A percentile compares a stretch with the other conserved stretches of the same genome.
These are phyloP conservation scores for Pseudomyrmex dendroicus DNA, from an alignment of 1,140 invertebrate genomes.

Conservation along the genomic window DNA sequence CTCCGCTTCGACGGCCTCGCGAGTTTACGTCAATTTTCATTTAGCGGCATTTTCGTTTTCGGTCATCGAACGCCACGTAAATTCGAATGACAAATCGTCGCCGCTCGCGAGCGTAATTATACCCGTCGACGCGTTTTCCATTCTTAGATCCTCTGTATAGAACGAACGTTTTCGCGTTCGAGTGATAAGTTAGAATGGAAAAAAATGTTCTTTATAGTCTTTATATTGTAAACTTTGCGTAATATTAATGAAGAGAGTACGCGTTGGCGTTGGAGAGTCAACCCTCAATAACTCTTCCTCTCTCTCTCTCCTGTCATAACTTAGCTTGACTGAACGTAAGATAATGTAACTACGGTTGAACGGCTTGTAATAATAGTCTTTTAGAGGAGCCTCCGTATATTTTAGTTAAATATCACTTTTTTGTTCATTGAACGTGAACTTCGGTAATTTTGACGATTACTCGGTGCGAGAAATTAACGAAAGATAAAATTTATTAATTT, in stretches of 20 bases:
- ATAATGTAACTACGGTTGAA: conserved; percentile 6
- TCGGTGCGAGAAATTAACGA: too few species aligned
- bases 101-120: conserved; percentile 16
- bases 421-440: not conserved
- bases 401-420: conserved; percentile 20
- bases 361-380: conserved; percentile 12
- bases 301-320: not conserved
- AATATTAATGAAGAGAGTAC: conserved; percentile 14
- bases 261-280: not conserved
- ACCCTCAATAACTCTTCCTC: not conserved
- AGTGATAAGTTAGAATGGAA: too few species aligned
- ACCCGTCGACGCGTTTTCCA: not conserved
- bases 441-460: not conserved
- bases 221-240: conserved; percentile 3
- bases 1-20: conserved; percentile 19
- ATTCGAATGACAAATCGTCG: conserved; percentile 23
- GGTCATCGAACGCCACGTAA: conserved; percentile 50
- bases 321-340: not conserved
- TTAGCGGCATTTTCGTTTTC: conserved; percentile 35
- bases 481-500: too few species aligned
- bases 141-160: not conserved
- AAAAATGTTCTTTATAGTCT: not conserved
- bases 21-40: conserved; percentile 48
- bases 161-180: not conserved
- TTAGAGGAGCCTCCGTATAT: not conserved